Evolutionary conservation across 2,888 invertebrate species (phyloP).

Genomic region (Ditylenchus weischeri): DNA sequence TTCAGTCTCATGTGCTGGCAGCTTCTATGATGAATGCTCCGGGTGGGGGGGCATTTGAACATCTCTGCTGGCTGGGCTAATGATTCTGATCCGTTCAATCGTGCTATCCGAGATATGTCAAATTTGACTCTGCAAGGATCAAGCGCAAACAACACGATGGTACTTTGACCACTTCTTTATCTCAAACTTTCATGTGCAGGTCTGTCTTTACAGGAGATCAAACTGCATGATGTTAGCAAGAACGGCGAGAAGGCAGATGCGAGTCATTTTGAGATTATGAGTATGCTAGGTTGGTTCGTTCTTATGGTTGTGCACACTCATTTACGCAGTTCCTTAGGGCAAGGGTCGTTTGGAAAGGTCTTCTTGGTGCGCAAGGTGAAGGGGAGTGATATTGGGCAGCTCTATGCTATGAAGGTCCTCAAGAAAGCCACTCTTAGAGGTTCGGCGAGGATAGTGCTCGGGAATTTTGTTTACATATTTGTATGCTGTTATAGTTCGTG

Average conservation of each 20-base stretch:
- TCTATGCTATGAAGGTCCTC: slow-evolving; percentile 98
- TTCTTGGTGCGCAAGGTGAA: slow-evolving; percentile 91
- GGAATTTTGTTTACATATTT: no score
- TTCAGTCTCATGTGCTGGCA: no score
- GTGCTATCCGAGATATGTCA: no score
- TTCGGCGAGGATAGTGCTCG: background rate
- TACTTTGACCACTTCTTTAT: no score
- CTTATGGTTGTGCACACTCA: no score
- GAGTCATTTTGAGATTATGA: slow-evolving; percentile 91
- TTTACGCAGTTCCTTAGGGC: slow-evolving; percentile 62
- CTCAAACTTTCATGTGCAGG: no score
- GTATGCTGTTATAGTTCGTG: slow-evolving; percentile 40
- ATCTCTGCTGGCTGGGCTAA: no score
- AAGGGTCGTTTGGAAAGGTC: slow-evolving; percentile 62
- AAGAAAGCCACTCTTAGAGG: slow-evolving; percentile 96
- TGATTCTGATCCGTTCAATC: no score
- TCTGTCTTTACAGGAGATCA: slow-evolving; percentile 1
- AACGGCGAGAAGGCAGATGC: slow-evolving; percentile 82
- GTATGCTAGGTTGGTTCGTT: slow-evolving; percentile 73
- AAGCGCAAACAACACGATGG: no score
- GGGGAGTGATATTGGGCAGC: slow-evolving; percentile 84
- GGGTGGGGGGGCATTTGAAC: no score
- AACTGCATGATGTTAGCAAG: slow-evolving; percentile 9
- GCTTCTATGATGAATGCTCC: no score
- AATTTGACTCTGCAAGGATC: no score